Evolutionary conservation across 2,797 vertebrate genomes (phyloP).

Genomic region (Ficedula albicollis): DNA sequence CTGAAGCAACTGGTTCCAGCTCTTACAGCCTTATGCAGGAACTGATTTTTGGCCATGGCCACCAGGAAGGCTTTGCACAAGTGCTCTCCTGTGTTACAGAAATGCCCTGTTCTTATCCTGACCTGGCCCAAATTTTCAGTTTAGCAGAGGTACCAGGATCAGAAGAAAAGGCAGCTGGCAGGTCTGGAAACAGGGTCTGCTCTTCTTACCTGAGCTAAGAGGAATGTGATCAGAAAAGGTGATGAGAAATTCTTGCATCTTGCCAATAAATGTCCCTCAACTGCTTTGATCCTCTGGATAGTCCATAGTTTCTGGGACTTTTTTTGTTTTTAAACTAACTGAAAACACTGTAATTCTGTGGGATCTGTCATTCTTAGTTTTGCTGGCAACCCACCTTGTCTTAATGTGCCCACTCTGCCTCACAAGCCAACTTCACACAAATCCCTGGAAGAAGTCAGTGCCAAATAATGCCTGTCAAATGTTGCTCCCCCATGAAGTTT

Average conservation of each 20-base stretch:
- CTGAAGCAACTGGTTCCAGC: not conserved
- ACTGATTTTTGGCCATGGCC: not conserved
- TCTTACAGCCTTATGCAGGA: not conserved
- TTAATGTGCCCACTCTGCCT: not conserved
- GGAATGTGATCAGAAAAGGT: not conserved
- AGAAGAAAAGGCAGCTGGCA: not conserved
- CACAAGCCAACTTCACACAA: not conserved
- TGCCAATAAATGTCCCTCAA: not conserved
- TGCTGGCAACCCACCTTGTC: not conserved
- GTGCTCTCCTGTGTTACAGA: not conserved
- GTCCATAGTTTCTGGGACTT: not conserved
- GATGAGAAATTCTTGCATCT: not conserved
- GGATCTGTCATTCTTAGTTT: not conserved
- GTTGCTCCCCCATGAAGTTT: not conserved
- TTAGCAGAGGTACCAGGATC: not conserved
- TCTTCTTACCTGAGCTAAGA: not conserved
- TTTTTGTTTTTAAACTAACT: constrained; percentile 12
- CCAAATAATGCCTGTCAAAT: not conserved
- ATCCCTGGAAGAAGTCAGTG: not conserved
- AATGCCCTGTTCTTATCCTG: not conserved
- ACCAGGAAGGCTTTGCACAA: not conserved
- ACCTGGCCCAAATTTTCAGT: not conserved
- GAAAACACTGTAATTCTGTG: not conserved
- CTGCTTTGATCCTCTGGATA: not conserved
- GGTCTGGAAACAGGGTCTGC: not conserved